Evolutionary conservation across 2,113 vertebrate species (phyloP).

Genomic region (Phalacrocorax carbo): DNA sequence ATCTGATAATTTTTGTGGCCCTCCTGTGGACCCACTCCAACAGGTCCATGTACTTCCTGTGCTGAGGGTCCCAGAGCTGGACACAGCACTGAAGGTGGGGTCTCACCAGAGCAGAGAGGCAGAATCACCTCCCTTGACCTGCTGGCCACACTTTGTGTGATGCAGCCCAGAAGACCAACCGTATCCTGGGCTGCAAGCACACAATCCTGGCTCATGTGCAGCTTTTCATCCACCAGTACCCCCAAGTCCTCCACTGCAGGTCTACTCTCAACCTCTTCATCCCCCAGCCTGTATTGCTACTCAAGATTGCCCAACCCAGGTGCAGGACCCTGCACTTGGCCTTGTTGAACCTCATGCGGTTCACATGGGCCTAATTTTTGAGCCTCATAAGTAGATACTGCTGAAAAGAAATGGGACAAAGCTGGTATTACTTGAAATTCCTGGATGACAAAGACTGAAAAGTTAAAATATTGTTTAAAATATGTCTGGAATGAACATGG

Average conservation of each 20-base stretch:
- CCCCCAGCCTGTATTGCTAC: background rate
- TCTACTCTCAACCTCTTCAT: background rate
- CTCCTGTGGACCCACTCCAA: background rate
- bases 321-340: background rate
- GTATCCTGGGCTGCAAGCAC: background rate
- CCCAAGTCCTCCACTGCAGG: background rate
- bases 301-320: background rate
- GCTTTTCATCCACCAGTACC: background rate
- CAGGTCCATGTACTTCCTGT: background rate
- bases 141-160: background rate
- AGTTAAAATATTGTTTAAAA: background rate
- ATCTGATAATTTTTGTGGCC: background rate
- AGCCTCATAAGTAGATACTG: background rate
- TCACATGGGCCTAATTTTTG: background rate
- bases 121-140: background rate
- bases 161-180: background rate
- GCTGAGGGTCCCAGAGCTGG: background rate
- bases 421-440: background rate
- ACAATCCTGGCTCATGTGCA: background rate
- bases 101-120: background rate
- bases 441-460: background rate
- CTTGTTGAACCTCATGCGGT: background rate
- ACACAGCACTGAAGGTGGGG: fast-evolving
- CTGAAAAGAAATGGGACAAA: background rate
- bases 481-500: background rate